Evolutionary conservation across 2,888 invertebrate genomes (phyloP), one percentile per base, ranked within the genome.

Genomic region (Argyra leucocephala): DNA sequence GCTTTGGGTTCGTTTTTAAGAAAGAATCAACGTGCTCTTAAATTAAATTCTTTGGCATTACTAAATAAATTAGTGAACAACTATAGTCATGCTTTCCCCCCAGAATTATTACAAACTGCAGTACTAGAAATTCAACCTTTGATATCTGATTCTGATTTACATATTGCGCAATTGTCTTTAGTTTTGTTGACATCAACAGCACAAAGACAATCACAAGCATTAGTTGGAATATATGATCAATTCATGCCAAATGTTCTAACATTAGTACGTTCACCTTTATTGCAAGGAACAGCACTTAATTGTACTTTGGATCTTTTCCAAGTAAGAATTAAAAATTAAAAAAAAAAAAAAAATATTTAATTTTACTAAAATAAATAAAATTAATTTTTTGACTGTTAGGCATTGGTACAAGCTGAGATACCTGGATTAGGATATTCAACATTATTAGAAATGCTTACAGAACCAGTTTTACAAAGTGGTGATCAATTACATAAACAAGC

Each of bases 1-100:
- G 91, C 96, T 65, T 82, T 98, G 65, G 95, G 96, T 36, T 90
- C 95, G 2, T 98, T 98, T 77, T 81, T 99, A 70, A 84, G 97
- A 64, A 99, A 99, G 82, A 98, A 98, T 82, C 96, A 98, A 77
- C 85, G 98, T 69, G 93, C 96, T 15, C 82, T 99, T 66, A 96
- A 97, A 80, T 81, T 98, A 61, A 89, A 91, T 71, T 95, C 97
- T 0, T 82, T 98, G 65, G 88, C 91, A 63, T 83, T 98, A 64
- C 80, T 99, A 65, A 95, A 96, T 75, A 93, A 93, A 31, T 82
- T 98, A 61, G 91, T 96, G 31, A 89, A 89, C 72, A 92, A 95
- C 76, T 96, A 96, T 77, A 89, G 91, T 57, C 76, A 79, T 66
- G 78, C 76, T 67, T 79, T 84, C 65, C 80, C 84, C 65, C 85